These are phyloP conservation scores for Dasypogon diadema DNA, from an alignment of 2,888 invertebrate species.

Conservation along the genomic window DNA sequence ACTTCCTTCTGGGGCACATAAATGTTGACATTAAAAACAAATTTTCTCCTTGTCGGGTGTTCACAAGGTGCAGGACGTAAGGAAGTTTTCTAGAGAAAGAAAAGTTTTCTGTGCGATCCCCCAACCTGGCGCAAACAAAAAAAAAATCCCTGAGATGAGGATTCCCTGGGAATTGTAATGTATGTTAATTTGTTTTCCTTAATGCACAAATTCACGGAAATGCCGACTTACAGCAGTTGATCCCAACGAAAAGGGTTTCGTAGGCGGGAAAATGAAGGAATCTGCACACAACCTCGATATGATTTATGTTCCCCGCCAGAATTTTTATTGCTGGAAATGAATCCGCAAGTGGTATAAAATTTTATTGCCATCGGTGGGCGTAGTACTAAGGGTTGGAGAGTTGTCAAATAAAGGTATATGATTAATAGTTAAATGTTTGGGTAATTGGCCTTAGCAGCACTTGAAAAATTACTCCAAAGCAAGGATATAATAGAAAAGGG, in stretches of 20 bases:
- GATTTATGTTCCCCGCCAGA: not conserved
- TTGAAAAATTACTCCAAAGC: too few relatives aligned
- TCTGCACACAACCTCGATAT: not conserved
- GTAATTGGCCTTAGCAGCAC: too few relatives aligned
- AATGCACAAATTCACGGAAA: not conserved
- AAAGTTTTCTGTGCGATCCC: slow-evolving; percentile 4
- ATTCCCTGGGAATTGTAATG: slow-evolving; percentile 1
- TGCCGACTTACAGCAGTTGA: not conserved
- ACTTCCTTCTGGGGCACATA: slow-evolving; percentile 10
- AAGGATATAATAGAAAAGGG: too few relatives aligned
- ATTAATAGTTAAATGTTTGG: too few relatives aligned
- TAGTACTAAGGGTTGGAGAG: too few relatives aligned
- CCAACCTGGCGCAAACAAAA: not conserved
- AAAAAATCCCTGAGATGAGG: not conserved
- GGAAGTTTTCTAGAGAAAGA: slow-evolving; percentile 1
- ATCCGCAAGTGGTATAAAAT: too few relatives aligned
- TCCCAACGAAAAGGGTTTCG: not conserved
- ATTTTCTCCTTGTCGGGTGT: not conserved
- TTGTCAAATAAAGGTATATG: too few relatives aligned
- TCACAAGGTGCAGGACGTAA: not conserved
- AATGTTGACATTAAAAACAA: slow-evolving; percentile 32
- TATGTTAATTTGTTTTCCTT: slow-evolving; percentile 16
- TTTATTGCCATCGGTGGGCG: too few relatives aligned
- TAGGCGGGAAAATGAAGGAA: too few relatives aligned
- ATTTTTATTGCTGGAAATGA: not conserved